Evolutionary conservation across 1,140 invertebrate species (phyloP), one percentile per base, ranked within the genome.

Genomic region (Ladona fulva): DNA sequence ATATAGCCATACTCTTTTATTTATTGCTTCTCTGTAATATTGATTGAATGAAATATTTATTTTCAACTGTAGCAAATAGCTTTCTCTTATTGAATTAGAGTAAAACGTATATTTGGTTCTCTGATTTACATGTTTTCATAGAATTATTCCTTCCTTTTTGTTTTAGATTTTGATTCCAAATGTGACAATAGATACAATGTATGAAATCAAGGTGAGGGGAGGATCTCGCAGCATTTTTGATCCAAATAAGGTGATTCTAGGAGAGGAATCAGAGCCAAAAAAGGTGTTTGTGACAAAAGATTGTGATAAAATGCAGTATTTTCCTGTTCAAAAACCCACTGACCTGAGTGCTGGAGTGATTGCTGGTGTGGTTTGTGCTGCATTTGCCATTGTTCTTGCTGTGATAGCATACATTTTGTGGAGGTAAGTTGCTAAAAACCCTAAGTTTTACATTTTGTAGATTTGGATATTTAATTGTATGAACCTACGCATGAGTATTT

Each of bases 181-280:
- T 84, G 86, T 94, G 77, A 93, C 92, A 75, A 89, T 90, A 79
- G 90, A 93, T 83, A 89, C 88, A 0, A 86, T 91, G 82, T 94
- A 94, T 84, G 91, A 93, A 84, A 87, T 94, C 25, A 89, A 90
- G 84, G 88, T 95, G 42, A 87, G 89, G 78, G 93, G 90, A 42
- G 91, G 90, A 19, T 91, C 92, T 5, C 86, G 87, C 76, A 94
- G 92, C 83, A 87, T 89, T 29, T 87, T 91, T 81, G 87, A 92
- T 83, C 84, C 84, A 77, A 86, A 87, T 73, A 86, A 90, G 83
- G 86, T 91, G 74, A 89, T 93, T 81, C 84, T 89, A 81, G 92
- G 93, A 74, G 87, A 90, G 80, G 87, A 86, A 81, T 93, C 92
- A 74, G 86, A 88, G 78, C 85, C 90, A 24, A 85, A 87, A 80